Conservation (phyloP, 2,113 vertebrate genomes). For the Brienomyrus brachyistius region DNA sequence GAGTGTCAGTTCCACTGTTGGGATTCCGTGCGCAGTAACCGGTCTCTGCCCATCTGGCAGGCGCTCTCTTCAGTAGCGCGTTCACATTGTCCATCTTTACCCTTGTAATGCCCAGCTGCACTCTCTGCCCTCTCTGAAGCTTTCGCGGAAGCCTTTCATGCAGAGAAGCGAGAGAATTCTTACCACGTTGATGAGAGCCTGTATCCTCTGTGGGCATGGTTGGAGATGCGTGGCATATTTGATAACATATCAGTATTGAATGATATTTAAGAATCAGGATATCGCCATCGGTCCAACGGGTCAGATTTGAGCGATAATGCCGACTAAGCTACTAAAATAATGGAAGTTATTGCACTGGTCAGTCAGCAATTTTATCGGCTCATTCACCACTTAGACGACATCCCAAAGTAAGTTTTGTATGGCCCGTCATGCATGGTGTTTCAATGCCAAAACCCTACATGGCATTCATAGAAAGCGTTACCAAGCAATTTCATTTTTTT, state of each 20-base stretch:
- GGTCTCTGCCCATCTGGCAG: neutral
- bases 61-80: neutral
- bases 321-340: neutral
- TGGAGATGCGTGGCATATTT: neutral
- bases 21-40: neutral
- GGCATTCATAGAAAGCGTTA: neutral
- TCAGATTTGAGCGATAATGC: neutral
- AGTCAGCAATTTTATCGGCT: neutral
- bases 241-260: neutral
- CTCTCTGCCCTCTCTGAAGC: neutral
- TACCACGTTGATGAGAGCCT: neutral
- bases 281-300: neutral
- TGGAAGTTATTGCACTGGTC: neutral
- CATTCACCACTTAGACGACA: neutral
- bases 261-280: neutral
- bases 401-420: neutral
- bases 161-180: neutral
- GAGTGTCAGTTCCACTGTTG: neutral
- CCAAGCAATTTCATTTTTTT: neutral
- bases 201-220: neutral
- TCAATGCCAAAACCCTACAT: neutral
- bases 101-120: neutral
- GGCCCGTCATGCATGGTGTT: neutral
- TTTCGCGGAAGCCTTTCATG: neutral
- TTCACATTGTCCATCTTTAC: neutral